Conservation (phyloP, 2,797 vertebrate genomes). For the Allobates femoralis region DNA sequence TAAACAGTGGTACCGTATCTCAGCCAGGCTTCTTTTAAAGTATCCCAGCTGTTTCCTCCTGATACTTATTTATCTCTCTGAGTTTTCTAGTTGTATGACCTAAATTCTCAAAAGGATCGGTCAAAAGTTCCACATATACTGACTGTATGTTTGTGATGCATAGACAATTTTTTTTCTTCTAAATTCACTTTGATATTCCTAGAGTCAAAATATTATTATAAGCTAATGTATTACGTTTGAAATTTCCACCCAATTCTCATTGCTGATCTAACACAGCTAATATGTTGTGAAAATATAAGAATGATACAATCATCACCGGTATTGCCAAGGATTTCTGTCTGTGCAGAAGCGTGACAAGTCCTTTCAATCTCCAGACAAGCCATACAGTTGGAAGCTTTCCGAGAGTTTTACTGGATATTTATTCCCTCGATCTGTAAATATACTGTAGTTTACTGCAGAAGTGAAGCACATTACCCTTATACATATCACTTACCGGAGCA, state of each 20-base stretch:
- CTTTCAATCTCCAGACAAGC: not conserved
- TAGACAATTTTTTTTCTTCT: too few relatives aligned
- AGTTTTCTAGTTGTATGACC: too few relatives aligned
- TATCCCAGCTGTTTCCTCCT: not conserved
- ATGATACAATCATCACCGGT: not conserved
- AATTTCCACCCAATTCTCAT: too few relatives aligned
- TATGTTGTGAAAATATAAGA: not conserved
- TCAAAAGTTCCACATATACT: too few relatives aligned
- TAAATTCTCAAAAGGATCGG: too few relatives aligned
- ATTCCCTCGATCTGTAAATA: not conserved
- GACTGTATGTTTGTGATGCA: too few relatives aligned
- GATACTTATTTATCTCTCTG: not conserved
- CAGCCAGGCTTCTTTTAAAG: not conserved
- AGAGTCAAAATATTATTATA: too few relatives aligned
- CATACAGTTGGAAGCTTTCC: not conserved
- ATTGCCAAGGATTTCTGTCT: conserved; percentile 20
- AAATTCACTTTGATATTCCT: not conserved
- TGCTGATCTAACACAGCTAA: not conserved
- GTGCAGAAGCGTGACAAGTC: conserved; percentile 8
- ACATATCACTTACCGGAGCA: not conserved
- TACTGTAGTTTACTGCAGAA: not conserved
- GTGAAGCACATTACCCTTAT: not conserved
- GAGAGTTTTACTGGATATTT: not conserved
- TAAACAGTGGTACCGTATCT: not conserved
- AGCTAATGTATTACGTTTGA: too few relatives aligned